Percentiles rank a stretch among this genome's conserved stretches.
phyloP scores from a whole-genome alignment of 2,797 vertebrate genomes.

The Aphelocoma californica region DNA sequence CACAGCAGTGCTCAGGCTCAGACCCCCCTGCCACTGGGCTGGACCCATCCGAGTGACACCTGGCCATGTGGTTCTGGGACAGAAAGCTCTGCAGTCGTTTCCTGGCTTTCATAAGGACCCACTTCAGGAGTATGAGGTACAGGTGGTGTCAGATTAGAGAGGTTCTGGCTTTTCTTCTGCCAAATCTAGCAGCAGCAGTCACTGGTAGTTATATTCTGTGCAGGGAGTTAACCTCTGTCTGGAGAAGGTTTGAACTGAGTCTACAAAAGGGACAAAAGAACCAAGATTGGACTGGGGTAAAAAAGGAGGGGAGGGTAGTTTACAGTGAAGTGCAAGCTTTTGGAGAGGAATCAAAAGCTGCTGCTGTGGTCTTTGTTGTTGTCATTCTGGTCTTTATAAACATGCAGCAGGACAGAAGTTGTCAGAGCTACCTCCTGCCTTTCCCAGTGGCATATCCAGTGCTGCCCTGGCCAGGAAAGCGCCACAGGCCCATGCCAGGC shows the following conservation, averaged over 20 bases:
- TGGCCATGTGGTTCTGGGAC: not conserved
- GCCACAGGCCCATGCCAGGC: accelerated
- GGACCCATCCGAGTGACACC: not conserved
- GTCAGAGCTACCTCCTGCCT: not conserved
- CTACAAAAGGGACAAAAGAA: not conserved
- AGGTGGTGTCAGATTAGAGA: not conserved
- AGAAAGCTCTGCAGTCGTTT: not conserved
- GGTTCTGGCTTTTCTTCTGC: not conserved
- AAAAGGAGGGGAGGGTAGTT: not conserved
- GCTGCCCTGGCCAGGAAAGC: accelerated
- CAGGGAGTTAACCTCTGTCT: not conserved
- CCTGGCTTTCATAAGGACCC: not conserved
- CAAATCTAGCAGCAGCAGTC: not conserved
- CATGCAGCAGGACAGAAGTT: not conserved
- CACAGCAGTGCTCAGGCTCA: not conserved
- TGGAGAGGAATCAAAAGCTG: not conserved
- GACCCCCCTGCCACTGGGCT: not conserved
- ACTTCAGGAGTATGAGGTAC: not conserved
- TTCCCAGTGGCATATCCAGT: not conserved
- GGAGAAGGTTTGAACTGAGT: not conserved
- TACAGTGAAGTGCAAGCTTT: not conserved
- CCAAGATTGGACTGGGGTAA: not conserved
- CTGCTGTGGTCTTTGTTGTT: not conserved
- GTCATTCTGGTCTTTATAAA: not conserved
- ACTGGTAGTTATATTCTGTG: not conserved